Base-by-base conservation (phyloP, 2,888 invertebrate species). In the Pterostichus niger region DNA sequence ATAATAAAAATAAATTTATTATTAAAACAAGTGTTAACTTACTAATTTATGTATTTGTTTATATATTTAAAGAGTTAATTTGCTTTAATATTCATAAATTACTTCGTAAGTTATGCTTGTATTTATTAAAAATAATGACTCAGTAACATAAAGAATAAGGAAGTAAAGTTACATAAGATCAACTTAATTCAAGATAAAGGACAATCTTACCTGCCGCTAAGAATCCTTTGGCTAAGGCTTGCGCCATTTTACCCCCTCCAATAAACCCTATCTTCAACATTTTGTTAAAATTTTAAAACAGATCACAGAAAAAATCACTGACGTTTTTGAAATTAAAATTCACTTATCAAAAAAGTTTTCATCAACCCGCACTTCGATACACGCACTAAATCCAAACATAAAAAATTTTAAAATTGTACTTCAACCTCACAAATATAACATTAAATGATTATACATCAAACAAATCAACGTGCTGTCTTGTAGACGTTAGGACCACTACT, bases 161-260 rank as follows among this genome's bases (percentile, higher is more conserved):
- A 31, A 59, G 17, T 54, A 54, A 17, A 56, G 11, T 64, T 64
- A 35, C 33, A 31, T 73, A n/a, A 68, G 59, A 76, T 71, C 9
- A 80, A 54, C 52, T 40, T 6, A 24, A 5, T 24, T 3, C 11
- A 59, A 59, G 17, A 31, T 31, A 24, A 59, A 31, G 10, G 10
- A 59, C 4, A 31, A 31, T 86, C 87, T 90, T 91, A 96, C 97
- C 97, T 87, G 97, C 94, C 82, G 94, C 92, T 87, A 98, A 94
- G 86, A 98, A 96, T 85, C 98, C 98, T 89, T 96, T 96, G 7
- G 97, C 97, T 88, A 98, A 91, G 0, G 98, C 97, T 88, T 96
- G 97, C 0, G 98, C 98, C 93, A 98, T 94, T 88, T 95, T 96
- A 11, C 98, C 98, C 40, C 96, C 97, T 1, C 98, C 98, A 64